Evolutionary conservation across 2,113 vertebrate genomes (phyloP), one percentile per base, ranked within the genome.

Genomic region (Periophthalmodon schlosseri): DNA sequence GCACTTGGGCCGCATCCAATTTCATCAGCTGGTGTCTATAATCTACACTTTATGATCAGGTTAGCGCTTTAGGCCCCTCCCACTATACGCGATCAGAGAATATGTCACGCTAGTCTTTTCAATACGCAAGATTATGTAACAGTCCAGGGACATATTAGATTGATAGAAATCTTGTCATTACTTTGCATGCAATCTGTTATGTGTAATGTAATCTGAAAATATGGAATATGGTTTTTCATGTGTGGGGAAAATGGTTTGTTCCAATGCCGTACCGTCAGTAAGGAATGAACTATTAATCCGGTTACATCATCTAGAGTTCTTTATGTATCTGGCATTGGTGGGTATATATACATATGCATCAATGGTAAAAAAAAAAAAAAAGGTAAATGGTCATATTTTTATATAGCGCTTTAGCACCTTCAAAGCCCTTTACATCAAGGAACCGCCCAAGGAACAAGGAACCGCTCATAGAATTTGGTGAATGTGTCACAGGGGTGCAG

Each of bases 1-100:
- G 68, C 81, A 85, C 78, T 77, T 83, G 80, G 76, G 67, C 58
- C 63, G 69, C 61, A 46, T 78, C 77, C 84, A 86, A 69, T 34
- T 1, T 75, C 73, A 73, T 81, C 81, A 82, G 88, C 68, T 46
- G 73, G 70, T 75, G 72, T 60, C 3, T 82, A 66, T 76, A 83
- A 86, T 84, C 73, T 80, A 67, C 71, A 65, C 56, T 83, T 83
- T 83, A 80, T 78, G 84, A 82, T 80, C 70, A 73, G 76, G 73
- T 7, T 24, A 56, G 68, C 77, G 79, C 57, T 28, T 82, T 74
- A 83, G 73, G 52, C n/a, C 20, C n/a, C 47, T 14, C 49, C 65
- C 67, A 11, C 70, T 66, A 66, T 73, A 20, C 20, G 79, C 83
- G 73, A 83, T 86, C 77, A 85, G 64, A 73, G 44, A 52, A 75